Conservation (phyloP, 2,888 invertebrate species). For the Tigriopus californicus region DNA sequence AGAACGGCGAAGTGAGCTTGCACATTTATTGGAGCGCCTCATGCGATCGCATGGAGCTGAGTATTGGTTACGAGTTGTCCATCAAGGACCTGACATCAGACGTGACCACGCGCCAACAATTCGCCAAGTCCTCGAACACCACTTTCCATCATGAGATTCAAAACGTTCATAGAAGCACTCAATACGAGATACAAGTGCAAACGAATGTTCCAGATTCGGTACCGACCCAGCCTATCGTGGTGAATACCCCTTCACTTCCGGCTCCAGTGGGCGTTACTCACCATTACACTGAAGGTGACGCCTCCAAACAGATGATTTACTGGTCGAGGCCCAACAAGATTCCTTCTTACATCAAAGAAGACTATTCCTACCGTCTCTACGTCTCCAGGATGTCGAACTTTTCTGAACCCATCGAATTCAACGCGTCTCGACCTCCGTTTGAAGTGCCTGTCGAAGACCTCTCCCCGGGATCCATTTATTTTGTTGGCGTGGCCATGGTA, state of each 20-base stretch:
- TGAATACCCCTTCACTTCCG: constrained; percentile 37
- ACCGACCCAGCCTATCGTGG: constrained; percentile 29
- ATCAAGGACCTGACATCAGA: not conserved
- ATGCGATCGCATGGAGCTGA: constrained; percentile 32
- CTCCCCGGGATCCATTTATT: constrained; percentile 21
- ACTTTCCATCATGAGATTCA: constrained; percentile 23
- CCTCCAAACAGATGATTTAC: constrained; percentile 17
- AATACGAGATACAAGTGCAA: constrained; percentile 26
- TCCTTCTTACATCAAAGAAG: constrained; percentile 17
- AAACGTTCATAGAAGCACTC: constrained; percentile 32
- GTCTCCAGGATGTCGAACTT: no score
- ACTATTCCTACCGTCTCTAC: not conserved
- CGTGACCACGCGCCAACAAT: constrained; percentile 25
- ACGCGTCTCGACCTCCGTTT: constrained; percentile 17
- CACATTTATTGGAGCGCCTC: constrained; percentile 43
- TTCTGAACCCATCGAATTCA: no score
- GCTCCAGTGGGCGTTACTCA: constrained; percentile 44
- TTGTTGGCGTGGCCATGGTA: constrained; percentile 23
- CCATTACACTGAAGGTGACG: constrained; percentile 34
- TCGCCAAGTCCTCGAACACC: constrained; percentile 31
- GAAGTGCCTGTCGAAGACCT: constrained; percentile 18
- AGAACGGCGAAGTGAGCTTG: constrained; percentile 18
- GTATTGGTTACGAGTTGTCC: not conserved
- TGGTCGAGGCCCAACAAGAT: constrained; percentile 15
- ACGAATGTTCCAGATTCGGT: not conserved